Percentiles rank a stretch among this genome's conserved stretches.
phyloP scores from a whole-genome alignment of 2,113 vertebrate genomes.

The human (Homo sapiens) region GRCh38 chr7:116495501-116496000 shows the following conservation, averaged over 20 bases:
- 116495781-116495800: not conserved
- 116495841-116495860: not conserved
- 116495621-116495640: too few relatives aligned
- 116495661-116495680: too few relatives aligned
- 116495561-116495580: too few relatives aligned
- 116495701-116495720: not conserved
- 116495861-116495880: not conserved
- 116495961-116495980: not conserved
- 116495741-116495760: not conserved
- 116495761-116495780: not conserved
- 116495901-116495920: not conserved
- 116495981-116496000: not conserved
- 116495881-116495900: conserved; percentile 46
- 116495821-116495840: not conserved
- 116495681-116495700: too few relatives aligned
- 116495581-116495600: too few relatives aligned
- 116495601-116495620: too few relatives aligned
- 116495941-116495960: not conserved
- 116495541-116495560: too few relatives aligned
- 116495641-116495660: too few relatives aligned
- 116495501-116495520: too few relatives aligned
- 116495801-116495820: not conserved
- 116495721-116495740: not conserved
- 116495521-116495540: too few relatives aligned
- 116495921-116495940: not conserved